These are phyloP conservation scores for Aegypius monachus DNA, from an alignment of 2,113 vertebrate genomes.

Conservation along the genomic window DNA sequence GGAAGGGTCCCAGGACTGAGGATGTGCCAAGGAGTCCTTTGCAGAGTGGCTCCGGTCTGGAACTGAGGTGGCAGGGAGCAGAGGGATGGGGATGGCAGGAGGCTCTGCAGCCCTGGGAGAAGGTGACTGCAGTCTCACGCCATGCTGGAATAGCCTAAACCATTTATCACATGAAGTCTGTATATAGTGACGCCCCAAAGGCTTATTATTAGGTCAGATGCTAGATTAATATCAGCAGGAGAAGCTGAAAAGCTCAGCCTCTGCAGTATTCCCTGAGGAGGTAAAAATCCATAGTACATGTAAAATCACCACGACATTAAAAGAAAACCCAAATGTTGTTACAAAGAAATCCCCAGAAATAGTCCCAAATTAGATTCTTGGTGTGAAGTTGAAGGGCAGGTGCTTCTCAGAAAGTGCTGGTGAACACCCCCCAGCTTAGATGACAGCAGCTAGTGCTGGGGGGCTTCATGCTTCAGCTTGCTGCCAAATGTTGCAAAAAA, in stretches of 20 bases:
- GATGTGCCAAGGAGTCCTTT: not conserved
- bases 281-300: not conserved
- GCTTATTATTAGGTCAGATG: not conserved
- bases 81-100: not conserved
- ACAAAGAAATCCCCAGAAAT: not conserved
- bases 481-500: not conserved
- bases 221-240: not conserved
- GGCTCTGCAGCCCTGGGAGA: not conserved
- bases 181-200: not conserved
- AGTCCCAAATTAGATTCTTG: not conserved
- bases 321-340: not conserved
- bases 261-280: not conserved
- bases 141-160: not conserved
- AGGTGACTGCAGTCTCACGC: not conserved
- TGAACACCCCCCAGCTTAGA: not conserved
- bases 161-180: not conserved
- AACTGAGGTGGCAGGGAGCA: not conserved
- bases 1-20: not conserved
- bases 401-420: not conserved
- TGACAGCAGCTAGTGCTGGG: not conserved
- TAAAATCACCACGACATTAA: not conserved
- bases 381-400: not conserved
- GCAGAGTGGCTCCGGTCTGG: not conserved
- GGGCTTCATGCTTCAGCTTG: not conserved
- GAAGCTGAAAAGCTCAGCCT: not conserved